A percentile compares a stretch with the other conserved stretches of the same genome.
These are phyloP conservation scores for Ganaspis brasiliensis DNA, from an alignment of 2,888 invertebrate species.

Conservation along the genomic window DNA sequence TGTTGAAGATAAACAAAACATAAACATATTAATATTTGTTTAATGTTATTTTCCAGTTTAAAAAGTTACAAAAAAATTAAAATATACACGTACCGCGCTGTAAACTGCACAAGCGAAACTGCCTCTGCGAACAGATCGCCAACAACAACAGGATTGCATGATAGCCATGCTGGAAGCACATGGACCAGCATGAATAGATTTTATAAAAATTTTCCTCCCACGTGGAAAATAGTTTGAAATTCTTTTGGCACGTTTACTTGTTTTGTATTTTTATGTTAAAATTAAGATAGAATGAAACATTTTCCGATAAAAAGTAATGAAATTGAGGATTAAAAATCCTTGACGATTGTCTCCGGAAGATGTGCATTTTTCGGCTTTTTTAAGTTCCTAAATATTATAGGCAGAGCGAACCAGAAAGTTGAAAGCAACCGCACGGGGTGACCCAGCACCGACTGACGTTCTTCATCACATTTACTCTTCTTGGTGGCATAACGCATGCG, in stretches of 20 bases:
- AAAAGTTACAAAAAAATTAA: not conserved
- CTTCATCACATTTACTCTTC: constrained; percentile 49
- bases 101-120: constrained; percentile 88
- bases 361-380: not conserved
- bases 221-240: constrained; percentile 46
- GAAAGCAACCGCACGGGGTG: constrained; percentile 56
- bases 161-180: constrained; percentile 84
- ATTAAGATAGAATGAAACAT: not conserved
- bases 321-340: not conserved
- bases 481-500: constrained; percentile 64
- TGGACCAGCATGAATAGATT: constrained; percentile 55
- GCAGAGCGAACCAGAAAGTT: not conserved
- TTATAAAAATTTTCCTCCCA: constrained; percentile 26
- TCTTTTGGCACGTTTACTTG: constrained; percentile 23
- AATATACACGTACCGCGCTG: constrained; percentile 84
- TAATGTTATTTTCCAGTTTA: too few species aligned
- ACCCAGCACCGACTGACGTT: constrained; percentile 64
- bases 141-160: constrained; percentile 89
- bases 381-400: not conserved
- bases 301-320: not conserved
- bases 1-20: too few species aligned
- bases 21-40: too few species aligned
- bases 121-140: constrained; percentile 88
- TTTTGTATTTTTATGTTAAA: not conserved
- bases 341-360: not conserved